phyloP scores from a whole-genome alignment of 2,888 invertebrate species.

The Limulus polyphemus region DNA sequence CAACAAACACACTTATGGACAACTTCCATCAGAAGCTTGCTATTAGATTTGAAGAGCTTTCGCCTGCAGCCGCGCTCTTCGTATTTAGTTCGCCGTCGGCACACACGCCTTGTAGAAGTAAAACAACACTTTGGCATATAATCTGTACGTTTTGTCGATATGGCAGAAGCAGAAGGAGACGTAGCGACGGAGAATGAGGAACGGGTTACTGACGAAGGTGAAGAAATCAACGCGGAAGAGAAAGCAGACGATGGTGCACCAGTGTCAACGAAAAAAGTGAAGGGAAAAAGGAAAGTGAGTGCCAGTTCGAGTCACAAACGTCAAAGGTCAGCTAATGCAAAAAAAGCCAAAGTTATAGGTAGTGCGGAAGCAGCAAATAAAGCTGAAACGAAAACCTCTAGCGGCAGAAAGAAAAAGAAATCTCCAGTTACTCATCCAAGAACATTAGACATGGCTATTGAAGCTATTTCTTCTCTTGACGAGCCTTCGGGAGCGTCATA shows the following conservation, averaged over 20 bases:
- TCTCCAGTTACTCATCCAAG: constrained; percentile 16
- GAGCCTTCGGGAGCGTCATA: constrained; percentile 17
- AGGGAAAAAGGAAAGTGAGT: not conserved
- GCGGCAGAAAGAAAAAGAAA: constrained; percentile 14
- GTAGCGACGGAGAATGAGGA: not conserved
- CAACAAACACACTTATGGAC: too few relatives aligned
- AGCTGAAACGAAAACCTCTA: not conserved
- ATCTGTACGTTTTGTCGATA: not conserved
- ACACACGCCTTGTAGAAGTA: too few relatives aligned
- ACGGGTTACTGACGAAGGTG: constrained; percentile 2
- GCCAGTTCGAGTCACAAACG: not conserved
- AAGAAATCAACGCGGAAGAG: not conserved
- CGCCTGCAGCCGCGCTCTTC: constrained; percentile 1
- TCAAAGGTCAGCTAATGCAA: not conserved
- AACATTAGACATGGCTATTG: constrained; percentile 19
- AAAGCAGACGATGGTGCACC: not conserved
- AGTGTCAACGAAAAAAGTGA: not conserved
- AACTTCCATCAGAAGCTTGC: too few relatives aligned
- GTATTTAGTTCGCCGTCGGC: too few relatives aligned
- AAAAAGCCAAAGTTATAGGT: not conserved
- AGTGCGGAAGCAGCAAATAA: not conserved
- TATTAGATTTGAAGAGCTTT: not conserved
- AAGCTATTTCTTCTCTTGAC: constrained; percentile 12
- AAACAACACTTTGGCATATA: too few relatives aligned
- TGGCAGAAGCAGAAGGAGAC: constrained; percentile 17